Evolutionary conservation across 2,888 invertebrate species (phyloP).

Genomic region (Scrobipalpa costella): DNA sequence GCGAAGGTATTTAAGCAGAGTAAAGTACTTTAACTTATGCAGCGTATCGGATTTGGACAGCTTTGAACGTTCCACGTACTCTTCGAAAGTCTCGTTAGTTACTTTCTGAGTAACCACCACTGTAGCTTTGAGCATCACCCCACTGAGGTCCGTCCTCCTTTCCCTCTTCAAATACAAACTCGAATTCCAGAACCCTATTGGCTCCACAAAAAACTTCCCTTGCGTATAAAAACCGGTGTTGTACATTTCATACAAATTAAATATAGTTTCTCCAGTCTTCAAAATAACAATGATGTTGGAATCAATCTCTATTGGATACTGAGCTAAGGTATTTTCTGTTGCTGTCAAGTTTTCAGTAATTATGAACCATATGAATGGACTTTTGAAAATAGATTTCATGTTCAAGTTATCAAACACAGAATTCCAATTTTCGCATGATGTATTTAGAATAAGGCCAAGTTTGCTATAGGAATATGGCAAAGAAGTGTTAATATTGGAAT

Average conservation of each 20-base stretch:
- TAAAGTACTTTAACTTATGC: slow-evolving; percentile 83
- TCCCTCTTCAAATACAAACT: slow-evolving; percentile 54
- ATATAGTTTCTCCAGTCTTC: slow-evolving; percentile 38
- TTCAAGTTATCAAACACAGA: slow-evolving; percentile 40
- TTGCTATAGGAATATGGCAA: slow-evolving; percentile 38
- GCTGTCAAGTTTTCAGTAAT: slow-evolving; percentile 47
- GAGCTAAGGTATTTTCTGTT: slow-evolving; percentile 50
- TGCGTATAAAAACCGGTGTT: slow-evolving; percentile 80
- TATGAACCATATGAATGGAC: slow-evolving; percentile 63
- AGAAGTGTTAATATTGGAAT: slow-evolving; percentile 31
- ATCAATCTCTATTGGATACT: slow-evolving; percentile 66
- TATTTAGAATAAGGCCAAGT: slow-evolving; percentile 56
- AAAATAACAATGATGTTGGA: slow-evolving; percentile 67
- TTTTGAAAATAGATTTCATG: slow-evolving; percentile 41
- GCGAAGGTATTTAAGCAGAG: slow-evolving; percentile 77
- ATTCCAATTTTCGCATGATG: slow-evolving; percentile 56
- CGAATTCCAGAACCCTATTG: slow-evolving; percentile 73
- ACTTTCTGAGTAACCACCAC: slow-evolving; percentile 70
- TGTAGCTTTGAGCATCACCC: slow-evolving; percentile 77
- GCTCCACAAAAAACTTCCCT: slow-evolving; percentile 69
- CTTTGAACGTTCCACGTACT: slow-evolving; percentile 75
- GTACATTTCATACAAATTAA: slow-evolving; percentile 70
- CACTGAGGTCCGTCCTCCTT: slow-evolving; percentile 76
- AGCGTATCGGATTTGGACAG: slow-evolving; percentile 82
- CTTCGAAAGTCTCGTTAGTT: slow-evolving; percentile 64